Base-by-base conservation (phyloP, 1,140 invertebrate species). In the Drosophila truncata region DNA sequence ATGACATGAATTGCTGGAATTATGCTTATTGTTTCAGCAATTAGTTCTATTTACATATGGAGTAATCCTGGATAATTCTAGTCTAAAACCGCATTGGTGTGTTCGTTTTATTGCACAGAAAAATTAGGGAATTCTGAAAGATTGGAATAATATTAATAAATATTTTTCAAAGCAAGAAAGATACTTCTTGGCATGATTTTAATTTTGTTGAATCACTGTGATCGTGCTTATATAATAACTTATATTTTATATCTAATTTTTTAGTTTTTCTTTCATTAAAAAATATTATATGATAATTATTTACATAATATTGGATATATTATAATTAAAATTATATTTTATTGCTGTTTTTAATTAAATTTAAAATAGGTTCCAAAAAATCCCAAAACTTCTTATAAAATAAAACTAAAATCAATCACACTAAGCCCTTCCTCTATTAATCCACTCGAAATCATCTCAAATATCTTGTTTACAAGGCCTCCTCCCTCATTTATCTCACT, bases 401-500 rank as follows among this genome's bases (percentile, higher is more conserved):
- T 18, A 6, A 0, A 29, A 27, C 4, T 6, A 0, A 42, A 2
- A 27, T 42, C 6, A 14, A 23, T 59, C n/a, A 16, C n/a, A 23
- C 25, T 41, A 20, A 60, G 31, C 14, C 37, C 37, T 46, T 60
- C 10, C 13, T 23, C 10, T 46, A 41, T 42, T 6, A 33, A 35
- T 3, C 7, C 7, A 11, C 18, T 29, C 5, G 11, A 42, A 20
- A 23, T 20, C 23, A 62, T 33, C 13, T 27, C 16, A 33, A 27
- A 29, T 29, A 23, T 47, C 13, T 23, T 65, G 6, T 39, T 18
- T 3, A 37, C 42, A 31, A 35, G 29, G 44, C 29, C 13, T 20
- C 18, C 35, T 11, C 54, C 23, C 33, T 41, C 67, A 60, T 60
- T 59, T 23, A 72, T 72, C 52, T 49, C 54, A 72, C 67, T 72